These are phyloP conservation scores for Eueides isabella DNA, from an alignment of 1,140 invertebrate species.

Conservation along the genomic window DNA sequence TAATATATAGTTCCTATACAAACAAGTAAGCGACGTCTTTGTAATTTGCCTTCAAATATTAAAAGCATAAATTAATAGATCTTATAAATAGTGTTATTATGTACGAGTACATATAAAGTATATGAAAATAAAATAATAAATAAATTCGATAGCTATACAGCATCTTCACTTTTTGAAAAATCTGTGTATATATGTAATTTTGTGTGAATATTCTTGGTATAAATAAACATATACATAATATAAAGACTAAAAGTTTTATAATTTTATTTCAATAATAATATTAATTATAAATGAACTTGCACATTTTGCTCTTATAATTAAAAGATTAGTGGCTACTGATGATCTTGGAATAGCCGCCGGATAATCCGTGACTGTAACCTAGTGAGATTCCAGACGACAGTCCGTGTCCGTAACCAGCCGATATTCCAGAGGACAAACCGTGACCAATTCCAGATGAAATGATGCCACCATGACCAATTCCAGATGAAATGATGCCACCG, in stretches of 20 bases:
- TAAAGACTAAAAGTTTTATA: conserved; percentile 21
- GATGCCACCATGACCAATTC: conserved; percentile 19
- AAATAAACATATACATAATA: conserved; percentile 16
- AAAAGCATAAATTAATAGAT: conserved; percentile 15
- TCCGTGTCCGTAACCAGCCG: conserved; percentile 26
- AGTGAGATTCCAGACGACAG: conserved; percentile 17
- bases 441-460: conserved; percentile 30
- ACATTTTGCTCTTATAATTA: conserved; percentile 35
- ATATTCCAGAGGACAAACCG: conserved; percentile 13
- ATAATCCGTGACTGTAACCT: conserved; percentile 31
- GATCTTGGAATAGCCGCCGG: conserved; percentile 44
- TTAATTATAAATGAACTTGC: conserved; percentile 42
- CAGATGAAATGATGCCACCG: conserved; percentile 30
- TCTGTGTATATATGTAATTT: conserved; percentile 13
- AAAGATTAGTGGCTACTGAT: conserved; percentile 50
- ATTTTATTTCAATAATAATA: conserved; percentile 28
- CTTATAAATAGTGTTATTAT: not conserved
- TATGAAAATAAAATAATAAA: conserved; percentile 12
- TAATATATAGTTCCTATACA: conserved; percentile 27
- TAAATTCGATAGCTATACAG: not conserved
- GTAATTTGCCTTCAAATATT: conserved; percentile 8
- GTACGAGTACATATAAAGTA: conserved; percentile 6
- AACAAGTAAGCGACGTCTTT: conserved; percentile 18
- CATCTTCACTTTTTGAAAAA: not conserved
- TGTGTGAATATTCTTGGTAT: conserved; percentile 18